Evolutionary conservation across 2,113 vertebrate species (phyloP).

Genomic region (Propithecus coquereli): DNA sequence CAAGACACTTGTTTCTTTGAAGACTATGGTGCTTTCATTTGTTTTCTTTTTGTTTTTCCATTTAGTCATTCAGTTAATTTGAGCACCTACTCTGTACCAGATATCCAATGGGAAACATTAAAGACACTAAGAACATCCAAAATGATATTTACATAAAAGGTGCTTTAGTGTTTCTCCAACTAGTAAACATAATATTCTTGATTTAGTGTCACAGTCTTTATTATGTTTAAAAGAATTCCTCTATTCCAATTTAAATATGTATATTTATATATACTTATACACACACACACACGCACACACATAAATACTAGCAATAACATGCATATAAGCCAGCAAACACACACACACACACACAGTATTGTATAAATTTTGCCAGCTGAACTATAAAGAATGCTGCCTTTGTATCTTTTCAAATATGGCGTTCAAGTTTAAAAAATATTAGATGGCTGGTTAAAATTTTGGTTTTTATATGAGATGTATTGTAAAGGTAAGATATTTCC

Average conservation of each 20-base stretch:
- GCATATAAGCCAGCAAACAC: neutral
- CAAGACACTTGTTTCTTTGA: neutral
- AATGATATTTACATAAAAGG: neutral
- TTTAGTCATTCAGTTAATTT: slow-evolving; percentile 21
- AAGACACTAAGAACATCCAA: neutral
- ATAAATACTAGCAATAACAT: neutral
- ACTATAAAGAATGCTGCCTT: neutral
- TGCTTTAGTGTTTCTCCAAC: neutral
- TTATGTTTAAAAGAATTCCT: neutral
- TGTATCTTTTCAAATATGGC: neutral
- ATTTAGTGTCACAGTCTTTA: neutral
- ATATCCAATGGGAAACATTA: slow-evolving; percentile 10
- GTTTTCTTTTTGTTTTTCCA: neutral
- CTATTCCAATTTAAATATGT: neutral
- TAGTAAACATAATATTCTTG: slow-evolving; percentile 1
- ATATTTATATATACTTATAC: neutral
- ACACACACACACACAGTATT: neutral
- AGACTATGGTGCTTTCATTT: neutral
- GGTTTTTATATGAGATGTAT: neutral
- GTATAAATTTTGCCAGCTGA: neutral
- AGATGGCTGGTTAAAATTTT: neutral
- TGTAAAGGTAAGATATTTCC: neutral
- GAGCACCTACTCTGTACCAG: neutral
- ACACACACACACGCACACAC: neutral
- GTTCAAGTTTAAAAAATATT: slow-evolving; percentile 14